Base-by-base conservation (phyloP, 2,113 vertebrate species). In the Corapipo altera region DNA sequence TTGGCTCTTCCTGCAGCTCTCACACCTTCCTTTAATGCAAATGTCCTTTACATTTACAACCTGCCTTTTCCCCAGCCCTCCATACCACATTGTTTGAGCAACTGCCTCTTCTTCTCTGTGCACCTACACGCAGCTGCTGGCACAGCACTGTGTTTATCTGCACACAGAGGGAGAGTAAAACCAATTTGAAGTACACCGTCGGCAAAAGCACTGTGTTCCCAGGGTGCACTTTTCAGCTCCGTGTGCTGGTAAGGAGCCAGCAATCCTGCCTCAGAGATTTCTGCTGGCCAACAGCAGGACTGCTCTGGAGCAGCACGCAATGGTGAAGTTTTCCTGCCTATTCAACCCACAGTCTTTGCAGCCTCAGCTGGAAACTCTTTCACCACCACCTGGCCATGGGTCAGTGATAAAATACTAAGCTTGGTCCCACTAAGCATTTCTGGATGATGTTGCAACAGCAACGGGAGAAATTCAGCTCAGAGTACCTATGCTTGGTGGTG, bases 1-100 rank as follows among this genome's bases (percentile, higher is more conserved):
- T 97, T 97, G 96, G 88, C 96, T 95, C 81, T 93, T 96, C 81
- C 76, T 65, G 24, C 70, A 94, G 78, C 88, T 96, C 91, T 98
- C 94, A 97, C 96, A 97, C 91, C 96, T 98, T 96, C 78, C 39
- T 41, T 59, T 44, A 89, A 80, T 9, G 65, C 65, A 95, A 97
- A 91, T 92, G 94, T 88, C 94, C 92, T 95, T 97, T 93, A 95
- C 91, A 70, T 97, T 97, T 95, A 61, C 93, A 55, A n/a, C n/a
- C 33, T 93, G 75, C 72, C 85, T 97, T 96, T 96, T 85, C 54
- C 54, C 30, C 57, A 69, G 52, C 61, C 51, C n/a, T 89, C 44
- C 48, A 33, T 55, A 51, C 24, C 43, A 12, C 21, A 81, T 52
- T 77, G 72, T 62, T 90, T 86, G 71, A 77, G 72, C 75, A 76